Evolutionary conservation across 2,113 vertebrate genomes (phyloP).

Genomic region (Ochotona princeps): DNA sequence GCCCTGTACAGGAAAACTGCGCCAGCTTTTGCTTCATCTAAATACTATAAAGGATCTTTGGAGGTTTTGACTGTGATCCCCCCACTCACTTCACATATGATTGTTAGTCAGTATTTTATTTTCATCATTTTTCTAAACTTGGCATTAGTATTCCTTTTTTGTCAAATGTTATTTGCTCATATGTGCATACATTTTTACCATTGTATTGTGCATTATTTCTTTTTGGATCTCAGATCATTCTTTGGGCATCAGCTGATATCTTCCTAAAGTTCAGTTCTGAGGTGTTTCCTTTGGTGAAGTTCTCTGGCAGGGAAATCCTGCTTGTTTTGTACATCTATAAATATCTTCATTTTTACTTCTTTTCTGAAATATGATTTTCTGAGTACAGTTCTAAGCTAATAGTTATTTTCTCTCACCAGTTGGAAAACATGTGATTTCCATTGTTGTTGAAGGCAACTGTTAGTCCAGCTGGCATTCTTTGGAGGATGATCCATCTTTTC

Average conservation of each 20-base stretch:
- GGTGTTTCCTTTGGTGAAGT: conserved; percentile 33
- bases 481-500: conserved; percentile 42
- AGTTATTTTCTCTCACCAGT: conserved; percentile 52
- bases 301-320: conserved; percentile 23
- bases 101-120: conserved; percentile 1
- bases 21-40: neutral
- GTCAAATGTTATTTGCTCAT: conserved; percentile 16
- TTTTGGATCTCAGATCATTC: conserved; percentile 30
- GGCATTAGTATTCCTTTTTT: conserved; percentile 2
- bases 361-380: conserved; percentile 48
- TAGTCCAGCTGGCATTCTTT: conserved; percentile 33
- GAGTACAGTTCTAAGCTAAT: conserved; percentile 20
- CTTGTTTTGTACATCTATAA: conserved; percentile 6
- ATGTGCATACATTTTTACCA: neutral
- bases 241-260: conserved; percentile 43
- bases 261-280: neutral
- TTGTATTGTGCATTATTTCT: neutral
- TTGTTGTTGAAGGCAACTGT: conserved; percentile 43
- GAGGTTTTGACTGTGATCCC: neutral
- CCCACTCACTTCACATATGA: conserved; percentile 12
- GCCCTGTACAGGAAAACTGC: neutral
- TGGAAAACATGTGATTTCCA: conserved; percentile 49
- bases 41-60: neutral
- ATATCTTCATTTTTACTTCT: conserved; percentile 28
- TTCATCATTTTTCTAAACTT: conserved; percentile 53